These are phyloP conservation scores for Zaprionus capensis DNA, from an alignment of 1,140 invertebrate genomes.

Conservation along the genomic window DNA sequence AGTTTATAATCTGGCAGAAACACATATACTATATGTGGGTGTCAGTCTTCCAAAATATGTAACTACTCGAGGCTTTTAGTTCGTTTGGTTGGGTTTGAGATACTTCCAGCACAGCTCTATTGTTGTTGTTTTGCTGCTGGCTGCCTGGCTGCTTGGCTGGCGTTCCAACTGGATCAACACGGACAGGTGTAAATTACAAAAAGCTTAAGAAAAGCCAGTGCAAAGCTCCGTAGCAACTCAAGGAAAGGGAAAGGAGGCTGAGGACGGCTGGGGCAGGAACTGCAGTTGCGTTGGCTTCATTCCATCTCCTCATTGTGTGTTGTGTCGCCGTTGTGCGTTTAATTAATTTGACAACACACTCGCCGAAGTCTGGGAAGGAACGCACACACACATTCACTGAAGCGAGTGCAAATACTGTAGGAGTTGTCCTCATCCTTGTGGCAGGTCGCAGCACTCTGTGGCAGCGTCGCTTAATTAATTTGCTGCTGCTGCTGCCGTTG, in stretches of 20 bases:
- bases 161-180: slow-evolving; percentile 49
- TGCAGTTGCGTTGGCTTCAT: slow-evolving; percentile 9
- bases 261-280: slow-evolving; percentile 15
- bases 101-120: background rate
- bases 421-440: slow-evolving; percentile 16
- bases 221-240: slow-evolving; percentile 34
- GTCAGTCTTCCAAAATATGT: background rate
- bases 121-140: slow-evolving; percentile 2
- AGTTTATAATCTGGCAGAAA: background rate
- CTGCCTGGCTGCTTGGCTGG: background rate
- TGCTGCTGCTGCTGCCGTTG: slow-evolving; percentile 55
- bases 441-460: slow-evolving; percentile 43
- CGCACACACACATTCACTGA: slow-evolving; percentile 3
- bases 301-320: slow-evolving; percentile 52
- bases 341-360: slow-evolving; percentile 47
- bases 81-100: slow-evolving; percentile 2
- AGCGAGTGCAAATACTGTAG: background rate
- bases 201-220: slow-evolving; percentile 60
- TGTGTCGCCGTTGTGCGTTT: slow-evolving; percentile 34
- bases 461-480: slow-evolving; percentile 80
- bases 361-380: background rate
- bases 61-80: background rate
- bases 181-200: slow-evolving; percentile 68
- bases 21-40: background rate
- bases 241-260: background rate